These are phyloP conservation scores for Panopea generosa DNA, from an alignment of 2,888 invertebrate species.

Conservation along the genomic window DNA sequence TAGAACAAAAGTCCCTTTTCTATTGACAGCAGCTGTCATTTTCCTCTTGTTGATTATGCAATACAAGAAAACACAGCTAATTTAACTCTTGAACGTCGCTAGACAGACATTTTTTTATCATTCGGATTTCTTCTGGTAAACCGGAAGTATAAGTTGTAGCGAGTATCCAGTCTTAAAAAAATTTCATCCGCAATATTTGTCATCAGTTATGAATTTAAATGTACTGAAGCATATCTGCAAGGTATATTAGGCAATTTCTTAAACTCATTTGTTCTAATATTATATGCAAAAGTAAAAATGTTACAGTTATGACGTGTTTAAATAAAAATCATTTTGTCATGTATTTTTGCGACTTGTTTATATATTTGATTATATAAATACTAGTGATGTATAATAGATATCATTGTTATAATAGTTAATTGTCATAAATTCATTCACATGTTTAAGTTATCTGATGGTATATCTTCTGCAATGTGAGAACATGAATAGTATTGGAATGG, in stretches of 20 bases:
- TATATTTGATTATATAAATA: too few species aligned
- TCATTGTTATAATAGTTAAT: too few species aligned
- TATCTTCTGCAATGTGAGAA: too few species aligned
- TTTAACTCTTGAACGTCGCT: slow-evolving; percentile 35
- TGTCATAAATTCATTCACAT: too few species aligned
- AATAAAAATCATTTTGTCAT: neutral
- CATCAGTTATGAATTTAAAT: slow-evolving; percentile 15
- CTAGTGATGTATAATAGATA: too few species aligned
- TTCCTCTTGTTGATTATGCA: neutral
- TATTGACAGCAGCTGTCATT: slow-evolving; percentile 54
- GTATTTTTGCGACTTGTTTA: neutral
- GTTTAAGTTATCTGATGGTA: too few species aligned
- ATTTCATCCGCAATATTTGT: slow-evolving; percentile 6
- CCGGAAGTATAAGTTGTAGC: slow-evolving; percentile 12
- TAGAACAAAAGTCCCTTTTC: slow-evolving; percentile 62
- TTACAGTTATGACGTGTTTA: too few species aligned
- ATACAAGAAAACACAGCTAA: neutral
- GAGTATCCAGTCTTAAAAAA: neutral
- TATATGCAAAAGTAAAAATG: too few species aligned
- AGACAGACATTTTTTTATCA: slow-evolving; percentile 41
- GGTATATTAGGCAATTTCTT: neutral
- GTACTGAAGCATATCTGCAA: neutral
- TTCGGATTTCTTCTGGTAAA: slow-evolving; percentile 32
- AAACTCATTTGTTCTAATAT: neutral
- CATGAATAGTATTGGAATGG: too few species aligned